phyloP scores from a whole-genome alignment of 2,113 vertebrate genomes.

The Heliornis fulica region DNA sequence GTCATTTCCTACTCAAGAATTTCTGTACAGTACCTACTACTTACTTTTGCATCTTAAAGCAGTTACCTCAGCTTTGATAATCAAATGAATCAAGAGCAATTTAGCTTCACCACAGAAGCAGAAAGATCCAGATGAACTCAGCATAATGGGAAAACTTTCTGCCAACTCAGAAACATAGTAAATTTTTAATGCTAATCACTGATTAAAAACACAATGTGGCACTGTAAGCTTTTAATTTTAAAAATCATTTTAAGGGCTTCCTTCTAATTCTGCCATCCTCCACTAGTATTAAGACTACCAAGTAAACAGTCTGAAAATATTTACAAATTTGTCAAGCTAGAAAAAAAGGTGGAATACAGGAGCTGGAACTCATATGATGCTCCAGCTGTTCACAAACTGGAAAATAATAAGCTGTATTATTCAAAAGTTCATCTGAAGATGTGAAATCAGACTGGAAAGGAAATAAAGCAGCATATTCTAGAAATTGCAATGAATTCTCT shows the following conservation, averaged over 20 bases:
- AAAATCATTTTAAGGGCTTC: neutral
- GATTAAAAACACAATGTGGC: neutral
- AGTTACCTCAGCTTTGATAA: neutral
- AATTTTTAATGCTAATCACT: neutral
- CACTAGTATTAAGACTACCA: neutral
- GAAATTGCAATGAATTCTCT: neutral
- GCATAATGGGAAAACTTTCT: neutral
- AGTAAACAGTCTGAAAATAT: neutral
- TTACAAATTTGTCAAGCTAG: neutral
- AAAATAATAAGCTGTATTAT: neutral
- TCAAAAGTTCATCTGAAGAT: neutral
- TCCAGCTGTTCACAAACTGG: neutral
- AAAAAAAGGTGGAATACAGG: neutral
- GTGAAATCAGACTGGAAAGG: neutral
- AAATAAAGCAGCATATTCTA: neutral
- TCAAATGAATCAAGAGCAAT: neutral
- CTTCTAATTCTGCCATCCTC: neutral
- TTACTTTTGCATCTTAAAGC: neutral
- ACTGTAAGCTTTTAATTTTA: neutral
- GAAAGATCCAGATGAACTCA: neutral
- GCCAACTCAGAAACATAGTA: neutral
- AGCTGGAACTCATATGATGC: neutral
- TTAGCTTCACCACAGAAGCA: neutral
- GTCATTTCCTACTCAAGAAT: neutral
- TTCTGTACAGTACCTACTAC: neutral